Percentiles rank a stretch among this genome's conserved stretches.
Evolutionary conservation across 2,113 vertebrate species (phyloP).

Genomic region (Mellivora capensis): DNA sequence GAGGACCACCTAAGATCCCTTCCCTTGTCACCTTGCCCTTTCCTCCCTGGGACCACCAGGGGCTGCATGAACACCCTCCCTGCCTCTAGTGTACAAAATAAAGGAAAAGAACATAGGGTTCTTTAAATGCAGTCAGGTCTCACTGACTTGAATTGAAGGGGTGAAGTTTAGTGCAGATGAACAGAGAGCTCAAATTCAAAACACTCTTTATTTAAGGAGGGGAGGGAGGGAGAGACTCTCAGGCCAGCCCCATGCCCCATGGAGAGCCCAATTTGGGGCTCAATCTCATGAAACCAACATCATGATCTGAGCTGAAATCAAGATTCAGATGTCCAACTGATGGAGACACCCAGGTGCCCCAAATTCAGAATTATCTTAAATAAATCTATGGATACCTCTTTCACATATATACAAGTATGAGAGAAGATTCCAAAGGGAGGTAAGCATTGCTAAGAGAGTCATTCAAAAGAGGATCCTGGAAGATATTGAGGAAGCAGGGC

Average conservation of each 20-base stretch:
- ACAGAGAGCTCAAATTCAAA: neutral
- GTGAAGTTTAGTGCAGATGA: neutral
- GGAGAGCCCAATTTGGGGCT: neutral
- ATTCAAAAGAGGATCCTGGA: neutral
- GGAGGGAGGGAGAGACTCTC: neutral
- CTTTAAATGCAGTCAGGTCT: neutral
- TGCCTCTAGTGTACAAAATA: neutral
- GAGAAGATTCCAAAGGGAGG: neutral
- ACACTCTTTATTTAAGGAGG: neutral
- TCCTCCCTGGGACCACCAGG: accelerated
- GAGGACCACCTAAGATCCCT: neutral
- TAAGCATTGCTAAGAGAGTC: neutral
- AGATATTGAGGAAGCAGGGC: neutral
- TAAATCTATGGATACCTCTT: neutral
- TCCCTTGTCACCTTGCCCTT: neutral
- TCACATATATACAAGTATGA: neutral
- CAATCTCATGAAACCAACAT: neutral
- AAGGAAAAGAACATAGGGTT: neutral
- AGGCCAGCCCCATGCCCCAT: neutral
- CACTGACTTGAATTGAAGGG: neutral
- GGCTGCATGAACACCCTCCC: neutral
- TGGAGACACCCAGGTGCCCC: neutral
- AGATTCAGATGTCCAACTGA: neutral
- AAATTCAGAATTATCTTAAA: neutral
- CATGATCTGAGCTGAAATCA: neutral